Percentiles rank a stretch among this genome's conserved stretches.
phyloP scores from a whole-genome alignment of 2,113 vertebrate species.

The Hemibagrus wyckioides region DNA sequence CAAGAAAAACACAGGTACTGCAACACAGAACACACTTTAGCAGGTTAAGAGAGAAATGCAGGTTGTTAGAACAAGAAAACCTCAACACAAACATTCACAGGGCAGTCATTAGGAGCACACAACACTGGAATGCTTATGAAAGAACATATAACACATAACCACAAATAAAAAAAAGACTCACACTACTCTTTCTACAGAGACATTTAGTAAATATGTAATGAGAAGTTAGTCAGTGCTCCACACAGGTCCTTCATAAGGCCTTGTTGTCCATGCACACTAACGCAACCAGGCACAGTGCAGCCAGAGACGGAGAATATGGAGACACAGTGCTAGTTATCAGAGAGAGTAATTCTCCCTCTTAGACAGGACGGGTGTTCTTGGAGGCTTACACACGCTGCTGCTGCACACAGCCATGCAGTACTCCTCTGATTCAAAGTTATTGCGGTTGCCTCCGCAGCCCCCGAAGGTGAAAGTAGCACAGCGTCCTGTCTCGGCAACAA shows the following conservation, averaged over 20 bases:
- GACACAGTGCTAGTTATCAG: constrained; percentile 44
- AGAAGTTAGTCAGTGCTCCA: neutral
- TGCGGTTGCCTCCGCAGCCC: constrained; percentile 97
- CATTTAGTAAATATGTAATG: constrained; percentile 14
- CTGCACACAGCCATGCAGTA: constrained; percentile 98
- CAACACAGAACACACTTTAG: constrained; percentile 26
- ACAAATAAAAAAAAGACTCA: neutral
- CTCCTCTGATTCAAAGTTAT: constrained; percentile 99
- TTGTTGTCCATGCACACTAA: constrained; percentile 48
- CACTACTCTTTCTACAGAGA: neutral
- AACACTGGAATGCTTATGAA: neutral
- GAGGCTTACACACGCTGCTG: constrained; percentile 94
- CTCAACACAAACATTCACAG: neutral
- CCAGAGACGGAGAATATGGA: constrained; percentile 24
- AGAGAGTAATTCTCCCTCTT: neutral
- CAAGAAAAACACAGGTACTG: neutral
- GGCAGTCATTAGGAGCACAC: neutral
- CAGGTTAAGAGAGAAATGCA: constrained; percentile 24
- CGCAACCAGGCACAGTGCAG: constrained; percentile 31
- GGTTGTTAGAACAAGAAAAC: neutral
- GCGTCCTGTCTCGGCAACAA: constrained; percentile 83
- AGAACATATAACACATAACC: neutral
- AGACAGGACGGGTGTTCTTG: constrained; percentile 39
- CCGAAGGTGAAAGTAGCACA: constrained; percentile 95
- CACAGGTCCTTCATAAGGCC: constrained; percentile 15